A percentile compares a stretch with the other conserved stretches of the same genome.
These are phyloP conservation scores for Macrophya alboannulata DNA, from an alignment of 2,888 invertebrate species.

Conservation along the genomic window DNA sequence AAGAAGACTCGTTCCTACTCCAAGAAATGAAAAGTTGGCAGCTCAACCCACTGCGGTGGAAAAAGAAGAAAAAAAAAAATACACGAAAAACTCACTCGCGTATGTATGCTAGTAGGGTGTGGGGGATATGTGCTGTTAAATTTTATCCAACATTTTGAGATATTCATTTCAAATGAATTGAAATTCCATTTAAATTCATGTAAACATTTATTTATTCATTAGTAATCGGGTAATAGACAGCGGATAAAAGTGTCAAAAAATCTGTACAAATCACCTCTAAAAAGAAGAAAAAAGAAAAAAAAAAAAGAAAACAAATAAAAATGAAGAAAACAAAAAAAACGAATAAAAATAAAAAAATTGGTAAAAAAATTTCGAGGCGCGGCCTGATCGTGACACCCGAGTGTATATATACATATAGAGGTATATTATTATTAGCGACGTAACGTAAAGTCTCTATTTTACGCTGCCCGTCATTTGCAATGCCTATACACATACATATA, in stretches of 20 bases:
- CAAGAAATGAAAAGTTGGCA: constrained; percentile 15
- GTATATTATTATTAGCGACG: constrained; percentile 3
- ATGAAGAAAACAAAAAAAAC: not conserved
- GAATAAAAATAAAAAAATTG: not conserved
- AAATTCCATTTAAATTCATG: not conserved
- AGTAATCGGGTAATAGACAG: not conserved
- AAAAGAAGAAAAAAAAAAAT: not conserved
- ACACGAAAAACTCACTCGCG: not conserved
- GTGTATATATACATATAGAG: not conserved
- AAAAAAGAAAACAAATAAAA: not conserved
- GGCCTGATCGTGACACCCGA: constrained; percentile 15
- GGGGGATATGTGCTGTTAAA: not conserved
- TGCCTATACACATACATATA: not conserved
- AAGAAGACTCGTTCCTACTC: constrained; percentile 13
- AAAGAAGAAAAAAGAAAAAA: not conserved
- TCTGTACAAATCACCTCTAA: not conserved
- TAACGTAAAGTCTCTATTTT: constrained; percentile 40
- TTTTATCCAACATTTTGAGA: constrained; percentile 11
- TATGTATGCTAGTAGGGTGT: not conserved
- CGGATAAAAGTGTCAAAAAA: not conserved
- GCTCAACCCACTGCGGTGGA: not conserved
- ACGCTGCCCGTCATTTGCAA: constrained; percentile 32
- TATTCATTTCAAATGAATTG: not conserved
- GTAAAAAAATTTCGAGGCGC: not conserved
- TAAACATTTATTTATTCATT: not conserved